These are phyloP conservation scores for Nomada ferruginata DNA, from an alignment of 2,888 invertebrate species.

Conservation along the genomic window DNA sequence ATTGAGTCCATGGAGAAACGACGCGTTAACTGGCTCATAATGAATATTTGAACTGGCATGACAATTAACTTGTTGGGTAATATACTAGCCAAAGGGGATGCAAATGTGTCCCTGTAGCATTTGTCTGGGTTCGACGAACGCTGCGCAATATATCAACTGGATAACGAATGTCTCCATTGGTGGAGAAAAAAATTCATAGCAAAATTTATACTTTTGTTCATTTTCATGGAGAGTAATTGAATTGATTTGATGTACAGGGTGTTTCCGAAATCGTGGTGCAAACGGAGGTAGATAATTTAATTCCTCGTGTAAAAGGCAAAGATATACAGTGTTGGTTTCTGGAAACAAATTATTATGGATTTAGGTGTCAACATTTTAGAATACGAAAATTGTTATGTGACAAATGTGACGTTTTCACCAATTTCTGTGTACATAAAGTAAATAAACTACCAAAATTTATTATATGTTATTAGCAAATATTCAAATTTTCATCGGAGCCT, in stretches of 20 bases:
- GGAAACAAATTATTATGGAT: no score
- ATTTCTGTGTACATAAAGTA: no score
- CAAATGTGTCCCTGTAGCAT: not conserved
- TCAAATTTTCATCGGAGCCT: no score
- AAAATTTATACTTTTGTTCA: not conserved
- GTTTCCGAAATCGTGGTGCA: no score
- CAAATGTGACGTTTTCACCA: no score
- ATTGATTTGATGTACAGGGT: not conserved
- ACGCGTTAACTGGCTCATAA: slow-evolving; percentile 65
- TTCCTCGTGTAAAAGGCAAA: no score
- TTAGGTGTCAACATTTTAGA: no score
- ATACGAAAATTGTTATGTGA: no score
- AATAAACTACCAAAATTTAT: no score
- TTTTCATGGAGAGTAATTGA: not conserved
- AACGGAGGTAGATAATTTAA: no score
- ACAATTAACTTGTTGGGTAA: slow-evolving; percentile 74
- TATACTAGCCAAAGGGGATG: slow-evolving; percentile 62
- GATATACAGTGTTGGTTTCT: no score
- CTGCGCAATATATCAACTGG: not conserved
- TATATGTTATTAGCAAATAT: no score
- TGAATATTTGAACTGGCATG: slow-evolving; percentile 74
- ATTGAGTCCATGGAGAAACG: slow-evolving; percentile 43
- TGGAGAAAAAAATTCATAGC: not conserved
- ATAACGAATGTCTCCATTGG: not conserved
- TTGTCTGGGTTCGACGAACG: slow-evolving; percentile 11